These are phyloP conservation scores for Dinocampus coccinellae DNA, from an alignment of 2,888 invertebrate species.

Conservation along the genomic window DNA sequence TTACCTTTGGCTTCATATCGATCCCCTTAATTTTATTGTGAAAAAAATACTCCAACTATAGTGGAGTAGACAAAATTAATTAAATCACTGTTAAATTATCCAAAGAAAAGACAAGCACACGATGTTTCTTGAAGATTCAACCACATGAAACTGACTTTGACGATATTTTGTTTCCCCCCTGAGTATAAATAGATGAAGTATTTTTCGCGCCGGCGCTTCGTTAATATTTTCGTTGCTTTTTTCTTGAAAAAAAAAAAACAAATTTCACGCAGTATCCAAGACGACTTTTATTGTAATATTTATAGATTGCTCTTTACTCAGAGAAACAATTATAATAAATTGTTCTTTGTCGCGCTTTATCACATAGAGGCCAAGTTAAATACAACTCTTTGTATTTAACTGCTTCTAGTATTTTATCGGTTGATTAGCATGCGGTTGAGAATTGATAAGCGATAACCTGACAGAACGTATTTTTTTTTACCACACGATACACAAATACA, in stretches of 20 bases:
- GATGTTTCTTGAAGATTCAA: neutral
- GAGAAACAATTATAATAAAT: too few relatives aligned
- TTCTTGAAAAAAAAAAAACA: neutral
- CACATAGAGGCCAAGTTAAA: slow-evolving; percentile 2
- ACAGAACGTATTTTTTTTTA: too few relatives aligned
- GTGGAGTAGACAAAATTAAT: too few relatives aligned
- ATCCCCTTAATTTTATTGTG: neutral
- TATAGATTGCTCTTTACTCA: too few relatives aligned
- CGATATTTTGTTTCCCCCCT: neutral
- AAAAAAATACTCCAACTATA: neutral
- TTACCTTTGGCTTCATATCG: neutral
- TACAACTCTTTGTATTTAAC: neutral
- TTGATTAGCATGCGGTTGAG: slow-evolving; percentile 24
- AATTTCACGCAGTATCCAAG: too few relatives aligned
- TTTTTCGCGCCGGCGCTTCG: slow-evolving; percentile 13
- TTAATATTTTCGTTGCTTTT: neutral
- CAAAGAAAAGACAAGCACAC: neutral
- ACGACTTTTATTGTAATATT: too few relatives aligned
- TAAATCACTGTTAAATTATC: neutral
- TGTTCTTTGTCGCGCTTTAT: slow-evolving; percentile 20
- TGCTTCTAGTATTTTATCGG: slow-evolving; percentile 8
- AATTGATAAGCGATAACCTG: slow-evolving; percentile 23
- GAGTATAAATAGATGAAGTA: neutral
- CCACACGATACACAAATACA: too few relatives aligned
- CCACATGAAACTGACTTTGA: neutral